Conservation (phyloP, 2,797 vertebrate species). For the Diceros bicornis region DNA sequence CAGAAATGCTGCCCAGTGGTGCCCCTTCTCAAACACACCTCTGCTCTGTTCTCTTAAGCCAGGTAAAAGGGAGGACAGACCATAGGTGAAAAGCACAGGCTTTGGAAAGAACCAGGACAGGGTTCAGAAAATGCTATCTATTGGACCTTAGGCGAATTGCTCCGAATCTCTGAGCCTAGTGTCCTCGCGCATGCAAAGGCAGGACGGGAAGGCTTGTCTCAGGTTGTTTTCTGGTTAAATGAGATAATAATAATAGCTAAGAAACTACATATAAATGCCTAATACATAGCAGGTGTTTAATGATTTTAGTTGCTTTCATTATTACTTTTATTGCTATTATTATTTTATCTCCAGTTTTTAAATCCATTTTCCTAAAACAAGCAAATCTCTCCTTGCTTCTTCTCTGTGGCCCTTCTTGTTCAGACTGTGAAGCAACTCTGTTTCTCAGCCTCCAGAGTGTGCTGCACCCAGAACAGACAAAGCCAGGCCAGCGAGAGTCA, state of each 20-base stretch:
- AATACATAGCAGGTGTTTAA: neutral
- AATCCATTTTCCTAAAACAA: conserved; percentile 33
- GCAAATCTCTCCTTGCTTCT: neutral
- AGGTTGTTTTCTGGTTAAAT: neutral
- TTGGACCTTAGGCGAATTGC: neutral
- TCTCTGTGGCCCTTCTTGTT: neutral
- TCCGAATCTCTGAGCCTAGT: neutral
- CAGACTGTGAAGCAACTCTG: neutral
- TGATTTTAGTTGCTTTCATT: neutral
- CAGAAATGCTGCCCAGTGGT: neutral
- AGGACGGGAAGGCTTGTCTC: neutral
- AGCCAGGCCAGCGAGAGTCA: neutral
- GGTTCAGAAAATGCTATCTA: neutral
- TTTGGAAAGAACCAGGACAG: neutral
- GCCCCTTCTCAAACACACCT: neutral
- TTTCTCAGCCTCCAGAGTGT: neutral
- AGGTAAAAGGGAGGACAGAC: neutral
- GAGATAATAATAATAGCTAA: neutral
- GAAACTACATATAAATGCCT: neutral
- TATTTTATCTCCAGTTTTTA: conserved; percentile 6
- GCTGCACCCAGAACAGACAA: too few relatives aligned
- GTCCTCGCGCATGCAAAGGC: neutral
- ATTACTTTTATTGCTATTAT: neutral
- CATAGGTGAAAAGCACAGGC: neutral
- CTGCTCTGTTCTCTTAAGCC: neutral